A percentile compares a stretch with the other conserved stretches of the same genome.
phyloP scores from a whole-genome alignment of 2,113 vertebrate genomes.

The Cranoglanis bouderius region DNA sequence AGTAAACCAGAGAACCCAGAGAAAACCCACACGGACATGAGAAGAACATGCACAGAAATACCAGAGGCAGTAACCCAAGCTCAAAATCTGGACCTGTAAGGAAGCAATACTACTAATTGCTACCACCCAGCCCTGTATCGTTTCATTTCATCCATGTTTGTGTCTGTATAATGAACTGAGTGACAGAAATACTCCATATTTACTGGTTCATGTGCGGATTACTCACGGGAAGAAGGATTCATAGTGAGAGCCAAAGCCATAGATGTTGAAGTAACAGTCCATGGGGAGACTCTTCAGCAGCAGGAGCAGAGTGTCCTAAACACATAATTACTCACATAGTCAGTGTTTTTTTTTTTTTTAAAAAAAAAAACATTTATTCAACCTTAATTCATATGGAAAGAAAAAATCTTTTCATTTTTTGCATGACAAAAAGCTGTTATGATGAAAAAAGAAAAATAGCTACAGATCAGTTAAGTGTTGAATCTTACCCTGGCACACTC shows the following conservation, averaged over 20 bases:
- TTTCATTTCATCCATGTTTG: neutral
- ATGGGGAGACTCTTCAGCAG: conserved; percentile 83
- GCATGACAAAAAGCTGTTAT: neutral
- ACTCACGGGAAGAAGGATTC: conserved; percentile 74
- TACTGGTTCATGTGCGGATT: neutral
- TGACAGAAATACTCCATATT: neutral
- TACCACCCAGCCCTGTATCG: no score
- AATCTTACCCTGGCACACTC: conserved; percentile 74
- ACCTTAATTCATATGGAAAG: neutral
- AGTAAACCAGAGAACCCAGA: no score
- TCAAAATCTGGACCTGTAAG: neutral
- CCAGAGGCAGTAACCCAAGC: no score
- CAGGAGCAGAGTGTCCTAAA: conserved; percentile 78
- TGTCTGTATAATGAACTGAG: neutral
- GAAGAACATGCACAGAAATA: no score
- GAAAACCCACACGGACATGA: no score
- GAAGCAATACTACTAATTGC: neutral
- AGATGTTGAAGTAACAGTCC: conserved; percentile 86
- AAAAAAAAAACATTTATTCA: no score
- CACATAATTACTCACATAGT: neutral
- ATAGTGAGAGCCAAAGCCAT: conserved; percentile 76
- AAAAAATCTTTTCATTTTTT: neutral
- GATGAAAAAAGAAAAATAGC: neutral
- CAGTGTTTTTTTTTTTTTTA: neutral
- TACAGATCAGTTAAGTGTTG: neutral